A percentile compares a stretch with the other conserved stretches of the same genome.
Conservation (phyloP, 2,888 invertebrate genomes). For the Margaritifera margaritifera region DNA sequence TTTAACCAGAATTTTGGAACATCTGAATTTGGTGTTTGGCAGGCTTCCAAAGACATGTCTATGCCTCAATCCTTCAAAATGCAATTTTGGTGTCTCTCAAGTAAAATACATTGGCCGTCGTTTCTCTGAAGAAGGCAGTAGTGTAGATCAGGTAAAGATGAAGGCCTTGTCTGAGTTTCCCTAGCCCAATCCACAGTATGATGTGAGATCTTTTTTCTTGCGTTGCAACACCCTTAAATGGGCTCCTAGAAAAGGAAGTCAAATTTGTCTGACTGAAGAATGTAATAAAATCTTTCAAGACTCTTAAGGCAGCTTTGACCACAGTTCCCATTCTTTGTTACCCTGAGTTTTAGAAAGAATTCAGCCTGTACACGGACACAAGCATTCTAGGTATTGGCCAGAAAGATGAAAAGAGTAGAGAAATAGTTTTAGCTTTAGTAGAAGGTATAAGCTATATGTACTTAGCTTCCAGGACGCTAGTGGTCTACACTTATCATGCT, state of each 20-base stretch:
- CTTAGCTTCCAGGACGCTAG: slow-evolving; percentile 23
- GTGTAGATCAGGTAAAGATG: slow-evolving; percentile 26
- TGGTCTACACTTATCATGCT: slow-evolving; percentile 28
- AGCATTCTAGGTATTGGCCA: slow-evolving; percentile 22
- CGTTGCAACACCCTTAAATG: slow-evolving; percentile 28
- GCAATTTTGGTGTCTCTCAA: slow-evolving; percentile 27
- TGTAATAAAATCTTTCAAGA: slow-evolving; percentile 19
- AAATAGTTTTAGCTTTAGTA: slow-evolving; percentile 28
- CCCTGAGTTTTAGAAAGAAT: slow-evolving; percentile 25
- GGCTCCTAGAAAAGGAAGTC: slow-evolving; percentile 20
- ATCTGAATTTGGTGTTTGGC: slow-evolving; percentile 29
- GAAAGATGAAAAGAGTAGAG: slow-evolving; percentile 20
- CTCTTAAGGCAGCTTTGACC: slow-evolving; percentile 17
- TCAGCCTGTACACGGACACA: slow-evolving; percentile 33
- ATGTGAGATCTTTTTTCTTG: slow-evolving; percentile 27
- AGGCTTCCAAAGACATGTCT: slow-evolving; percentile 29
- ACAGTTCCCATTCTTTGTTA: slow-evolving; percentile 29
- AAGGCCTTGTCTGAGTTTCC: slow-evolving; percentile 15
- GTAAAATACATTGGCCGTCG: slow-evolving; percentile 38
- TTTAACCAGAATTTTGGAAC: slow-evolving; percentile 28
- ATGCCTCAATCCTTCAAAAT: too few relatives aligned
- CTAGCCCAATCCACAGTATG: slow-evolving; percentile 22
- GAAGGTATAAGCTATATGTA: slow-evolving; percentile 29
- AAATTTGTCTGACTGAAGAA: slow-evolving; percentile 24
- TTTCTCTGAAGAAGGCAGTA: slow-evolving; percentile 28